phyloP scores from a whole-genome alignment of 2,797 vertebrate species.

The Xiphophorus birchmanni region DNA sequence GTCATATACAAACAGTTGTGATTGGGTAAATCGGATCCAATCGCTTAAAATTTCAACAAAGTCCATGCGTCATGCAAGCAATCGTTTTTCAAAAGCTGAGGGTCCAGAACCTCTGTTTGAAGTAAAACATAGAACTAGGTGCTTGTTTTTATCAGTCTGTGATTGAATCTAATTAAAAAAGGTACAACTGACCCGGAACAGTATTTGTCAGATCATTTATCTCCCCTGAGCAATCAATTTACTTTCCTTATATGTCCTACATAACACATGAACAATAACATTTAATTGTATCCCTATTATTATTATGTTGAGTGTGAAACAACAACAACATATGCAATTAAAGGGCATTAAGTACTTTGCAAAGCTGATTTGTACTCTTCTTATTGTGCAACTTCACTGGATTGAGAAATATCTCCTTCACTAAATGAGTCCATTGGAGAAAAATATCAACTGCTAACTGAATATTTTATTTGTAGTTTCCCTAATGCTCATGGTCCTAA shows the following conservation, averaged over 20 bases:
- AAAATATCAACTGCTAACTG: not conserved
- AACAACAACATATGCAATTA: not conserved
- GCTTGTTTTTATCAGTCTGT: not conserved
- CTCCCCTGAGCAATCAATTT: not conserved
- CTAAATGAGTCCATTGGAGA: not conserved
- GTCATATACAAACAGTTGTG: no score
- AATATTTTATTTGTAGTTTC: conserved; percentile 4
- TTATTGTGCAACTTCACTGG: not conserved
- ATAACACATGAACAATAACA: not conserved
- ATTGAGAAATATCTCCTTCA: not conserved
- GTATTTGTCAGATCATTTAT: not conserved
- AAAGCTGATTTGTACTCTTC: not conserved
- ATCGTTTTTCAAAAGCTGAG: no score
- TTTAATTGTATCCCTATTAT: not conserved
- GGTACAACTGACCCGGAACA: not conserved
- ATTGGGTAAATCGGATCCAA: no score
- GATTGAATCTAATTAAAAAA: not conserved
- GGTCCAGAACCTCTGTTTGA: no score
- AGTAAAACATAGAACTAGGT: no score
- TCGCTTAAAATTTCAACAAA: no score
- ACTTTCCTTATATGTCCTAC: not conserved
- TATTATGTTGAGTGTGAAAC: not conserved
- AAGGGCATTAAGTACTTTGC: not conserved
- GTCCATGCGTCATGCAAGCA: no score
- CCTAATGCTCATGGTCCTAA: not conserved